A percentile compares a stretch with the other conserved stretches of the same genome.
Evolutionary conservation across 2,888 invertebrate genomes (phyloP).

Genomic region (Ceraclea dissimilis): DNA sequence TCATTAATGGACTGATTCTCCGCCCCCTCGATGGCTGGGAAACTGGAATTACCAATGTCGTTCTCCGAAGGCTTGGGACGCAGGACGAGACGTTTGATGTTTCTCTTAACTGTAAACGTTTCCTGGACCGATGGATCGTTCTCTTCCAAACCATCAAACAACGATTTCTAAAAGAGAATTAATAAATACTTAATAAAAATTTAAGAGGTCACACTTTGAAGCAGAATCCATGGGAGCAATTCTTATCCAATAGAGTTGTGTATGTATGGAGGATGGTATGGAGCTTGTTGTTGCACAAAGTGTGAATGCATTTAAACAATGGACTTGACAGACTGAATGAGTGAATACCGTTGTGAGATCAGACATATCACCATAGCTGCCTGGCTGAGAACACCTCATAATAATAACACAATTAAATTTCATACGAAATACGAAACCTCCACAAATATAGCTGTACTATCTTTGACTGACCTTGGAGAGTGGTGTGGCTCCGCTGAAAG

Average conservation of each 20-base stretch:
- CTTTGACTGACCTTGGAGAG: conserved; percentile 33
- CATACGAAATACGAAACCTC: too few relatives aligned
- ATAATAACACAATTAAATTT: too few relatives aligned
- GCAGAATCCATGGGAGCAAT: too few relatives aligned
- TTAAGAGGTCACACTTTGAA: too few relatives aligned
- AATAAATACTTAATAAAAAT: not conserved
- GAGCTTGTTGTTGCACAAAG: too few relatives aligned
- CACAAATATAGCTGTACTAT: not conserved
- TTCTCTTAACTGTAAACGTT: conserved; percentile 50
- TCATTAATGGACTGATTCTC: not conserved
- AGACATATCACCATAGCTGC: too few relatives aligned
- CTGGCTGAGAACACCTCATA: too few relatives aligned
- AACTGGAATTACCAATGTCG: not conserved
- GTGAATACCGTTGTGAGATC: too few relatives aligned
- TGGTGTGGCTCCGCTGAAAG: conserved; percentile 33
- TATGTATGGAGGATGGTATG: too few relatives aligned
- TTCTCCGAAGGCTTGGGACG: conserved; percentile 42
- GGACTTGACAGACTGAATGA: too few relatives aligned
- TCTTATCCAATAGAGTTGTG: too few relatives aligned
- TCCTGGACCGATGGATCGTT: conserved; percentile 60
- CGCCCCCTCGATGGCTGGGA: not conserved
- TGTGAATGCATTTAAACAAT: too few relatives aligned
- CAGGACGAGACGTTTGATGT: conserved; percentile 67
- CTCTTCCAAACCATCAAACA: conserved; percentile 84
- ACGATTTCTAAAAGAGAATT: conserved; percentile 50